A percentile compares a stretch with the other conserved stretches of the same genome.
Conservation (phyloP, 2,888 invertebrate genomes). For the Andrena fulva region DNA sequence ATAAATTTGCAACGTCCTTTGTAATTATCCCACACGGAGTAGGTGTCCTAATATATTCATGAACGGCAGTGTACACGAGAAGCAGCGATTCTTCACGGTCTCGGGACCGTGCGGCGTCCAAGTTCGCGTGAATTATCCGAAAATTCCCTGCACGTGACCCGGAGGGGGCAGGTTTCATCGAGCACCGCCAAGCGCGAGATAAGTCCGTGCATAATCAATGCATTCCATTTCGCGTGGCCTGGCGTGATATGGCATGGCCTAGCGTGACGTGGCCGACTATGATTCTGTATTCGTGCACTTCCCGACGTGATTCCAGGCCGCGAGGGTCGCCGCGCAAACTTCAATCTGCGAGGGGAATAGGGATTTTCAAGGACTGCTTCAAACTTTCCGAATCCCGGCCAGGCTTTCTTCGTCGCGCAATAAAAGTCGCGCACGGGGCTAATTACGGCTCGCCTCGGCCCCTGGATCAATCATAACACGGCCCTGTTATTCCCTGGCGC, state of each 20-base stretch:
- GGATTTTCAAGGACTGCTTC: constrained; percentile 57
- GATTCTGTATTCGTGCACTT: constrained; percentile 53
- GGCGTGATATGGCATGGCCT: constrained; percentile 57
- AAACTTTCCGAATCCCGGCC: constrained; percentile 48
- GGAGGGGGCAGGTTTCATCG: neutral
- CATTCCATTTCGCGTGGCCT: constrained; percentile 63
- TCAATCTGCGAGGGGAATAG: neutral
- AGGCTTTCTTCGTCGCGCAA: constrained; percentile 1
- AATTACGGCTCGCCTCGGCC: neutral
- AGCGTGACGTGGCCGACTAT: constrained; percentile 55
- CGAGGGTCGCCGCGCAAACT: constrained; percentile 40
- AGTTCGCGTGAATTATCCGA: constrained; percentile 22
- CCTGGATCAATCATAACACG: neutral
- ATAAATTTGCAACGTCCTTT: too few species aligned
- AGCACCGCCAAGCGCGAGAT: constrained; percentile 60
- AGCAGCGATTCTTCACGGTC: too few species aligned
- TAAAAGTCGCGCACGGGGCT: constrained; percentile 25
- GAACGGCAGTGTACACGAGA: too few species aligned
- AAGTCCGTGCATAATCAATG: constrained; percentile 61
- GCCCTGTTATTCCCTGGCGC: too few species aligned
- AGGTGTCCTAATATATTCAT: too few species aligned
- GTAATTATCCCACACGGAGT: too few species aligned
- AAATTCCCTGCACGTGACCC: constrained; percentile 13
- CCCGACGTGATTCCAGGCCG: constrained; percentile 33
- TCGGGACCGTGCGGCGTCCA: neutral